Evolutionary conservation across 2,113 vertebrate species (phyloP).

Genomic region (Thamnophis sirtalis): DNA sequence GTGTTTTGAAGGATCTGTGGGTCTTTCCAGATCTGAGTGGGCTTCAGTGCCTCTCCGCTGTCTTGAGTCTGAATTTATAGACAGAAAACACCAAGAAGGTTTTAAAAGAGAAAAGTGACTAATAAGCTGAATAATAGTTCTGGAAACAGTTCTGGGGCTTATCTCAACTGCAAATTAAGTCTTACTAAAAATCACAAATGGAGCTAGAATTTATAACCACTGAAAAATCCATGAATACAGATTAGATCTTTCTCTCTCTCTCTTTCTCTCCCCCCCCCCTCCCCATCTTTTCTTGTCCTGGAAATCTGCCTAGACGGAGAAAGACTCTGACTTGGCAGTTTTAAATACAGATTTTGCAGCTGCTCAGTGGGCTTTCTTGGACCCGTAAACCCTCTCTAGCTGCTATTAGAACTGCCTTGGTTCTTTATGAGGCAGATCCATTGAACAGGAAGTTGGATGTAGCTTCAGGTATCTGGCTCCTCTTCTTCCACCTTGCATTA

Average conservation of each 20-base stretch:
- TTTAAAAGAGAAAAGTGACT: neutral
- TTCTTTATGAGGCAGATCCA: conserved; percentile 61
- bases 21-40: neutral
- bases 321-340: conserved; percentile 66
- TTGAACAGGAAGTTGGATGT: conserved; percentile 56
- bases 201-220: conserved; percentile 47
- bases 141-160: neutral
- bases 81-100: neutral
- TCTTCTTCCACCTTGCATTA: conserved; percentile 47
- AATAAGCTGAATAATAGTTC: neutral
- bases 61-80: neutral
- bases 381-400: conserved; percentile 64
- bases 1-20: neutral
- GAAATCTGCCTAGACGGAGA: conserved; percentile 61
- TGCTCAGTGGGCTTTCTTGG: conserved; percentile 67
- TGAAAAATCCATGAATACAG: conserved; percentile 39
- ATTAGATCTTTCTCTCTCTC: conserved; percentile 17
- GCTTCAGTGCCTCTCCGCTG: neutral
- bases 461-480: conserved; percentile 46
- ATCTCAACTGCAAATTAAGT: neutral
- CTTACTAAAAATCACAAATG: conserved; percentile 39
- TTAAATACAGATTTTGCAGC: conserved; percentile 63
- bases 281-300: conserved; percentile 24
- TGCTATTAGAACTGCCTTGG: conserved; percentile 66
- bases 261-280: neutral